Conservation (phyloP, 2,113 vertebrate genomes). For the Lamprotornis superbus region DNA sequence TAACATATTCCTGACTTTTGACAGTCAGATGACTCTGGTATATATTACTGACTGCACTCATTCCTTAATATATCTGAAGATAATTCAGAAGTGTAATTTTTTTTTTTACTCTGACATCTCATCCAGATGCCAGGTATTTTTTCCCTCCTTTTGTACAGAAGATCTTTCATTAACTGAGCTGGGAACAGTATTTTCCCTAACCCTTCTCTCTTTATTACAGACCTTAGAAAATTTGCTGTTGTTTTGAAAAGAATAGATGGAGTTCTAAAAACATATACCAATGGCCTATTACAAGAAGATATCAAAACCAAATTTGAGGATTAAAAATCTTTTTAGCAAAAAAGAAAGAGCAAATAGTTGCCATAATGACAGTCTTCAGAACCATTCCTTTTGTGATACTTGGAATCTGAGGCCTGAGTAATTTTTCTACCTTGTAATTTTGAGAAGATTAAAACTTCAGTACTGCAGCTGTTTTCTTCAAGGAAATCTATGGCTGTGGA, state of each 20-base stretch:
- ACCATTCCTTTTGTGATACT: not conserved
- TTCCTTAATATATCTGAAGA: not conserved
- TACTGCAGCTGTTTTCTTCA: conserved; percentile 42
- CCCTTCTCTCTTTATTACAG: not conserved
- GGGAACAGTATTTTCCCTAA: not conserved
- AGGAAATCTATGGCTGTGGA: not conserved
- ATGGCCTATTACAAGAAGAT: not conserved
- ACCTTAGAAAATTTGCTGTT: not conserved
- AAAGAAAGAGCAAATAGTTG: conserved; percentile 20
- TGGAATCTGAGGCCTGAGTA: conserved; percentile 6
- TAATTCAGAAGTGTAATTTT: not conserved
- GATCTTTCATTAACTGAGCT: not conserved
- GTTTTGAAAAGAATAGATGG: not conserved
- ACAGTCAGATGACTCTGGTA: not conserved
- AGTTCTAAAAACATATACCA: not conserved
- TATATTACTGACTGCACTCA: not conserved
- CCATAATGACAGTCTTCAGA: not conserved
- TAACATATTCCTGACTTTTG: not conserved
- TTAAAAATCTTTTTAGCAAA: not conserved
- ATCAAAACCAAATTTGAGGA: not conserved
- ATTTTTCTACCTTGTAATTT: conserved; percentile 47
- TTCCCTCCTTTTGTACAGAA: not conserved
- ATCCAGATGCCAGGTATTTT: not conserved
- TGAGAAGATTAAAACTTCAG: conserved; percentile 32
- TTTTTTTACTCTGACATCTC: not conserved